Base-by-base conservation (phyloP, 1,140 invertebrate genomes). In the Drosophila funebris region DNA sequence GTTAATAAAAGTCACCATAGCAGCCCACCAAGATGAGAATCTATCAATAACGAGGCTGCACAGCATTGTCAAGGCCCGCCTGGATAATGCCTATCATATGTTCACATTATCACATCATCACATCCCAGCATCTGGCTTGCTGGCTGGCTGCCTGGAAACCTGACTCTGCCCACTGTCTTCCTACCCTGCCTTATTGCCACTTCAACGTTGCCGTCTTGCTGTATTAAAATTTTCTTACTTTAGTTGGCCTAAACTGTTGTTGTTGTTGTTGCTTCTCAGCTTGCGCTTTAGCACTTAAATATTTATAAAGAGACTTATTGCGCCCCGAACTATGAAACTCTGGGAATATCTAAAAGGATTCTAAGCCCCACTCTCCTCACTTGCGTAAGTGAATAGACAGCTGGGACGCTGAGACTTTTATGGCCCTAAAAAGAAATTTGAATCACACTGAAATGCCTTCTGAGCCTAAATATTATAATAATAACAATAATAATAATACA, bases 211-310 rank as follows among this genome's bases (percentile, higher is more conserved):
- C n/a, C n/a, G n/a, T n/a, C n/a, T n/a, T n/a, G n/a, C n/a, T n/a
- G 20, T n/a, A 46, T 46, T 46, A 20, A 46, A 46, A 46, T 46
- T 46, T 1, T n/a, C 43, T 46, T 46, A 50, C 53, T 78, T 78
- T 27, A 73, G 69, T 78, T 78, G 54, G 62, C 58, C 53, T 66
- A 82, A 82, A 64, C 60, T 82, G 54, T 56, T 64, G 44, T 69
- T 37, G 7, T 56, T 82, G 54, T 56, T 64, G 44, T 69, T 37
- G 7, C 22, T 36, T n/a, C 33, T 9, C 39, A 71, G 64, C 74
- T 83, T 75, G 66, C 70, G n/a, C 61, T 70, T 56, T 53, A 69
- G 70, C 63, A 82, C 74, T 78, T 73, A 70, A 82, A 74, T 81
- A 78, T 82, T 81, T 81, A 62, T 77, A 81, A 64, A 68, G 58